Evolutionary conservation across 2,888 invertebrate species (phyloP), one percentile per base, ranked within the genome.

Genomic region (Schizotus pectinicornis): DNA sequence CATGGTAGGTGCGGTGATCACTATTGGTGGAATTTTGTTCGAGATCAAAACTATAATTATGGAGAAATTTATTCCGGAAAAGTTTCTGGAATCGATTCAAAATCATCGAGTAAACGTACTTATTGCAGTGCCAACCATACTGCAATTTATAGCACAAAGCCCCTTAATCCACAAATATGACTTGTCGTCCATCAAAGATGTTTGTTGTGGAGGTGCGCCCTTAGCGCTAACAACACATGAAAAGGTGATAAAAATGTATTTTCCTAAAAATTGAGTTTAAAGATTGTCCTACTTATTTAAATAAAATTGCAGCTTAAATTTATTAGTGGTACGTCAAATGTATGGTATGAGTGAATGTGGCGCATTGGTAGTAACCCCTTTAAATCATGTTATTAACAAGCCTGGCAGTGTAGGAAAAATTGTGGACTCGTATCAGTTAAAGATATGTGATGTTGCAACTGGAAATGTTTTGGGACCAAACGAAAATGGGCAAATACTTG

Each of bases 401-500:
- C 79, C 81, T 0, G 88, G 87, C 9, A 85, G 86, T 42, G 86
- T 85, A 54, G 89, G 89, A 7, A 79, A 78, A 1, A 81, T 88
- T 1, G 82, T 82, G n/a, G 81, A 84, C 0, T 87, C 86, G 32
- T 78, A 82, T 70, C 82, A 79, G 71, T 85, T 85, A 53, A 87
- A 86, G 80, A 14, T 51, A 12, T 49, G 87, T 38, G 65, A 85
- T 48, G 83, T 88, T 71, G 85, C 85, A 43, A 88, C 82, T 1
- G 31, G n/a, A 7, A 8, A 22, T 1, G 8, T 36, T 49, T 11
- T 49, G 9, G 87, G 87, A 0, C 81, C 86, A 0, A 79, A 84
- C 53, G 70, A 88, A 70, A 83, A 84, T 50, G 94, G 94, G 9
- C 94, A 94, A 77, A 75, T 94, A 0, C 91, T 89, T 78, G 86